Evolutionary conservation across 2,113 vertebrate species (phyloP).

Genomic region (Pachyramphus minor): DNA sequence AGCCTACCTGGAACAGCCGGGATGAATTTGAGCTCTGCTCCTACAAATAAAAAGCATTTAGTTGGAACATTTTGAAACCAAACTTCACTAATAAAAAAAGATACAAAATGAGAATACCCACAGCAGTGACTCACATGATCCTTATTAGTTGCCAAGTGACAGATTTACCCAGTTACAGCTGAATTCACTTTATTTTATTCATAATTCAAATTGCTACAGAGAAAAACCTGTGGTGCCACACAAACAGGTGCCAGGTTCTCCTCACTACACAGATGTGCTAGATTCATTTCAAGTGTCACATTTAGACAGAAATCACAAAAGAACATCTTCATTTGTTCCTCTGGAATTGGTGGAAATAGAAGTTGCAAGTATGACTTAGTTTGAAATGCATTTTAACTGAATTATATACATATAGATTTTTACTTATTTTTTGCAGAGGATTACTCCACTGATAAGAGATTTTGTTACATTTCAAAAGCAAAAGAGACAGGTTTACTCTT

Average conservation of each 20-base stretch:
- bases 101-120: not conserved
- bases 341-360: not conserved
- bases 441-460: not conserved
- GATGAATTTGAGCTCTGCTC: not conserved
- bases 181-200: not conserved
- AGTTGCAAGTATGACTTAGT: not conserved
- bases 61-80: not conserved
- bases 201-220: not conserved
- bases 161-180: conserved; percentile 18
- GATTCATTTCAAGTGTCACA: not conserved
- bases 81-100: not conserved
- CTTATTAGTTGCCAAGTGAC: conserved; percentile 23
- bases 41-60: conserved; percentile 11
- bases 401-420: not conserved
- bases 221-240: not conserved
- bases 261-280: not conserved
- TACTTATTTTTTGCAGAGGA: not conserved
- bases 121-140: not conserved
- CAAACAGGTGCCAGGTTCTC: not conserved
- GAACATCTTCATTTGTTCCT: not conserved
- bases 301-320: not conserved
- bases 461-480: not conserved
- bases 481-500: not conserved
- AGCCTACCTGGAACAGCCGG: not conserved
- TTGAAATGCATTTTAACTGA: not conserved